Base-by-base conservation (phyloP, 2,888 invertebrate species). In the Drosophila stalkeri region DNA sequence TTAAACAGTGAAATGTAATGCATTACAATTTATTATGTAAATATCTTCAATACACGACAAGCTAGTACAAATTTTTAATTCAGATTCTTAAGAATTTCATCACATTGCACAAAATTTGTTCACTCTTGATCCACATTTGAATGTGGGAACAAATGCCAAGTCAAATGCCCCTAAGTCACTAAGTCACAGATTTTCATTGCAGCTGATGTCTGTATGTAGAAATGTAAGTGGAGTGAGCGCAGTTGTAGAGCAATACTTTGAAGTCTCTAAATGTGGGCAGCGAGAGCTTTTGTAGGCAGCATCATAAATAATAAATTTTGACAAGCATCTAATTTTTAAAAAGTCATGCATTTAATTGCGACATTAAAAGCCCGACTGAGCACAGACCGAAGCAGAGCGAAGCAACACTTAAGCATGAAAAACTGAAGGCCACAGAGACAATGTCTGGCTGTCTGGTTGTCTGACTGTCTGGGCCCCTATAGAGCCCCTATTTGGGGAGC, bases 301-400 rank as follows among this genome's bases (percentile, higher is more conserved):
- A 33, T 75, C 80, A 91, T 91, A 91, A 92, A 91, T 89, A 73
- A 85, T 75, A 80, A 71, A 72, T 85, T 90, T 84, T 90, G 91
- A 91, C 91, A 91, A 79, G 77, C 88, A 85, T 86, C 86, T 86
- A 90, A 90, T 90, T 89, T 82, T 90, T 72, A 55, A 77, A 89
- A 86, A 90, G 73, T 86, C 90, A 86, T 84, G 89, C 86, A 77
- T 90, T 86, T 89, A 90, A 86, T 86, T 89, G 86, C 85, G 90
- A 90, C 90, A 90, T 85, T 88, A 86, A 88, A 88, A 82, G 81
- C 88, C 68, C 84, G 47, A 67, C 68, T 67, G 47, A 20, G 65
- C 64, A 57, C 37, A 5, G 16, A 39, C 16, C 14, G 37, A 16
- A n/a, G n/a, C n/a, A n/a, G 37, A 39, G 64, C 62, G 60, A 8